Percentiles rank a stretch among this genome's conserved stretches.
phyloP scores from a whole-genome alignment of 92 coral and sea anemone genomes.

The Virgularia gustaviana region DNA sequence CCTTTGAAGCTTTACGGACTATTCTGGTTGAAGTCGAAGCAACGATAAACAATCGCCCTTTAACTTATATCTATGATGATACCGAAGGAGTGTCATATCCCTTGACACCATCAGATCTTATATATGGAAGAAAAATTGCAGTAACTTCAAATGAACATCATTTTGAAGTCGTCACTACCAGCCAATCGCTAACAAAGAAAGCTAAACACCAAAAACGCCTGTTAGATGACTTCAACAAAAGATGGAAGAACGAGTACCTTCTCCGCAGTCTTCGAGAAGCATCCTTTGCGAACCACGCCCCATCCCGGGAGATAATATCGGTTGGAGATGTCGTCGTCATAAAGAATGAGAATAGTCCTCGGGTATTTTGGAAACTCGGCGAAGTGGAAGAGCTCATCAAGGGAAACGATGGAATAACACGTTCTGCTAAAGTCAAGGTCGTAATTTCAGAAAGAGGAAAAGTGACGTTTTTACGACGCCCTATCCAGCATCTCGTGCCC shows the following conservation, averaged over 20 bases:
- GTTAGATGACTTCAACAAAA: conserved; percentile 2
- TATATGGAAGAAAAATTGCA: not conserved
- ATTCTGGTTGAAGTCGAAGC: conserved; percentile 6
- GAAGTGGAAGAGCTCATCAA: conserved; percentile 4
- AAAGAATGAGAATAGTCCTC: conserved; percentile 2
- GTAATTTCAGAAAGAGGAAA: conserved; percentile 13
- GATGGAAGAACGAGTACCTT: conserved; percentile 14
- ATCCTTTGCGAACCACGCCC: conserved; percentile 2
- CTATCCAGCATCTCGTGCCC: conserved; percentile 20
- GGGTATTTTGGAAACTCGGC: conserved; percentile 23
- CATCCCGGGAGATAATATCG: conserved; percentile 8
- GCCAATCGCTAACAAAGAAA: conserved; percentile 8
- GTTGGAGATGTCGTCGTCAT: conserved; percentile 12
- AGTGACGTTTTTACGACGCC: not conserved
- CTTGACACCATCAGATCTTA: conserved; percentile 5
- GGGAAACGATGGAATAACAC: conserved; percentile 9
- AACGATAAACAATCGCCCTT: conserved; percentile 4
- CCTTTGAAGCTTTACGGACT: conserved; percentile 13
- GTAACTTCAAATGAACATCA: not conserved
- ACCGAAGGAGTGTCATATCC: conserved; percentile 16
- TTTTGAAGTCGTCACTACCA: conserved; percentile 3
- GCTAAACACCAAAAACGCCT: conserved; percentile 19
- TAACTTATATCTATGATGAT: conserved; percentile 13
- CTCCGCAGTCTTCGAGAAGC: conserved; percentile 17
- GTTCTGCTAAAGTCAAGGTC: conserved; percentile 7